A percentile compares a stretch with the other conserved stretches of the same genome.
These are phyloP conservation scores for Perithous albicinctus DNA, from an alignment of 2,888 invertebrate species.

Conservation along the genomic window DNA sequence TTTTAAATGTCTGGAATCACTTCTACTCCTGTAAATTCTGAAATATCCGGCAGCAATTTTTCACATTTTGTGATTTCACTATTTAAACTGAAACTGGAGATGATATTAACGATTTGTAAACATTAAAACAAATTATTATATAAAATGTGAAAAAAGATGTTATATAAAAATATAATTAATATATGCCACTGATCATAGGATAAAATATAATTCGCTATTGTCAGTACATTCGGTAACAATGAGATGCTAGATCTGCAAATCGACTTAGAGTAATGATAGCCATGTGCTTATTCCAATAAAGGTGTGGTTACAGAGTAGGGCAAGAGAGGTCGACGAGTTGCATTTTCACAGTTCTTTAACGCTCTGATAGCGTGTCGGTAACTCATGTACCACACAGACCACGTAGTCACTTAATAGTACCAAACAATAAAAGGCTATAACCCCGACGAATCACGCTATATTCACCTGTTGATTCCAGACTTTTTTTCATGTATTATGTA, in stretches of 20 bases:
- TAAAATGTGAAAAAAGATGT: no score
- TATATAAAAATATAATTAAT: no score
- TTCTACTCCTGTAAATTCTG: no score
- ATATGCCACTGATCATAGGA: not conserved
- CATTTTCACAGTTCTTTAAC: conserved; percentile 62
- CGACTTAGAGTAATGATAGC: conserved; percentile 19
- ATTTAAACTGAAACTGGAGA: no score
- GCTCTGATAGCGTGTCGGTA: conserved; percentile 48
- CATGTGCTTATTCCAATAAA: conserved; percentile 6
- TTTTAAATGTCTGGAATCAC: no score
- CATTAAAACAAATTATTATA: no score
- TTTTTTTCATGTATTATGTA: conserved; percentile 24
- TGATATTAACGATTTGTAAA: no score
- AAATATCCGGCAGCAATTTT: no score
- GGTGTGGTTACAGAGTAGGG: conserved; percentile 19
- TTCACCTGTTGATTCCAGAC: conserved; percentile 78
- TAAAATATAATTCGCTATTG: not conserved
- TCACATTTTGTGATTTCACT: no score
- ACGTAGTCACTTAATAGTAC: conserved; percentile 25
- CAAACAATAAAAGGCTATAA: conserved; percentile 59
- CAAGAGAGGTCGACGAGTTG: conserved; percentile 66
- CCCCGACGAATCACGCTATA: conserved; percentile 75
- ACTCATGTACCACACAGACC: not conserved
- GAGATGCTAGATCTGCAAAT: conserved; percentile 39
- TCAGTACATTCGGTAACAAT: not conserved